Evolutionary conservation across 2,888 invertebrate genomes (phyloP).

Genomic region (Rotaria magnacalcarata): DNA sequence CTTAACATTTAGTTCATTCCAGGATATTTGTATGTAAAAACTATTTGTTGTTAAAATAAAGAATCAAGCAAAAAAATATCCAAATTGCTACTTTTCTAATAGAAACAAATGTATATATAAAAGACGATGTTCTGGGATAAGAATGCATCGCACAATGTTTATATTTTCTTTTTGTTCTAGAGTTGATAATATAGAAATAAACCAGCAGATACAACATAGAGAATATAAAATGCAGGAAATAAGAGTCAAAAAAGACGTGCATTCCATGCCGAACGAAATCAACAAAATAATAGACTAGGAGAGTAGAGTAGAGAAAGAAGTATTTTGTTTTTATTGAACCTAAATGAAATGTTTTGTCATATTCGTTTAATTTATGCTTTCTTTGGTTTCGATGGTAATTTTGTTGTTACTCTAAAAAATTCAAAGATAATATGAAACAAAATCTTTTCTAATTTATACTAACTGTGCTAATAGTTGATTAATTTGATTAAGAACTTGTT

Average conservation of each 20-base stretch:
- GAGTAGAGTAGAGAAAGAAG: neutral
- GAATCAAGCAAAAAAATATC: neutral
- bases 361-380: neutral
- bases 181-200: neutral
- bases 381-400: neutral
- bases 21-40: neutral
- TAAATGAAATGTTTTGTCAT: neutral
- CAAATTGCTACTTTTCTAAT: neutral
- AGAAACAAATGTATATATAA: neutral
- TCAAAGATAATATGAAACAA: neutral
- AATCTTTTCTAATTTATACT: neutral
- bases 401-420: slow-evolving; percentile 7
- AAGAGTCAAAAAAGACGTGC: neutral
- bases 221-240: neutral
- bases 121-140: neutral
- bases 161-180: neutral
- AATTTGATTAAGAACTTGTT: slow-evolving; percentile 11
- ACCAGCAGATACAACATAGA: neutral
- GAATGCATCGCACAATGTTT: neutral
- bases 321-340: neutral
- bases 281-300: neutral
- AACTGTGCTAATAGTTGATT: slow-evolving; percentile 17
- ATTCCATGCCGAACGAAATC: neutral
- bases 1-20: neutral
- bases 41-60: neutral